Evolutionary conservation across 2,888 invertebrate species (phyloP).

Genomic region (Agrilus cyanescens): DNA sequence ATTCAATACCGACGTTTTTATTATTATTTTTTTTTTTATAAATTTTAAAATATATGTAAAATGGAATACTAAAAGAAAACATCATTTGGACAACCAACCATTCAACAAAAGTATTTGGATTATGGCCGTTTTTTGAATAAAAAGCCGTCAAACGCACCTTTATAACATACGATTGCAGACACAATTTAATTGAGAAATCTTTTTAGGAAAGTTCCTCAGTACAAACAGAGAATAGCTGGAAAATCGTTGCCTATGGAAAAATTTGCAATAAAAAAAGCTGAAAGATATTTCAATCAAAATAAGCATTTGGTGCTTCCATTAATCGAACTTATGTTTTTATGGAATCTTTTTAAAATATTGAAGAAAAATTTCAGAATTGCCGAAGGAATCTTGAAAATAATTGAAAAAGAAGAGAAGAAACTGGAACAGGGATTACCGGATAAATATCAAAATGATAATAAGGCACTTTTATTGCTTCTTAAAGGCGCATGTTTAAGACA

Average conservation of each 20-base stretch:
- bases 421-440: constrained; percentile 26
- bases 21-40: too few relatives aligned
- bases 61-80: too few relatives aligned
- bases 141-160: too few relatives aligned
- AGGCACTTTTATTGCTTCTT: constrained; percentile 61
- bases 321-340: constrained; percentile 79
- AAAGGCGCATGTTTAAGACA: constrained; percentile 75
- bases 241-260: constrained; percentile 97
- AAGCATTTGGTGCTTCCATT: constrained; percentile 67
- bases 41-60: too few relatives aligned
- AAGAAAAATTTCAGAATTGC: constrained; percentile 54
- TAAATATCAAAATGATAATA: constrained; percentile 56
- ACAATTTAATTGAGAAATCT: constrained; percentile 3
- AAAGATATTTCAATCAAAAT: constrained; percentile 65
- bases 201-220: constrained; percentile 61
- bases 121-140: too few relatives aligned
- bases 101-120: too few relatives aligned
- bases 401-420: constrained; percentile 40
- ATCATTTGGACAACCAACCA: too few relatives aligned
- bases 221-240: constrained; percentile 85
- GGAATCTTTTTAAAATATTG: constrained; percentile 83
- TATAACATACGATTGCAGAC: too few relatives aligned
- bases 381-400: constrained; percentile 49
- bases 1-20: too few relatives aligned
- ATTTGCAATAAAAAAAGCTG: constrained; percentile 78